Base-by-base conservation (phyloP, 2,113 vertebrate species). In the Ctenomys sociabilis region DNA sequence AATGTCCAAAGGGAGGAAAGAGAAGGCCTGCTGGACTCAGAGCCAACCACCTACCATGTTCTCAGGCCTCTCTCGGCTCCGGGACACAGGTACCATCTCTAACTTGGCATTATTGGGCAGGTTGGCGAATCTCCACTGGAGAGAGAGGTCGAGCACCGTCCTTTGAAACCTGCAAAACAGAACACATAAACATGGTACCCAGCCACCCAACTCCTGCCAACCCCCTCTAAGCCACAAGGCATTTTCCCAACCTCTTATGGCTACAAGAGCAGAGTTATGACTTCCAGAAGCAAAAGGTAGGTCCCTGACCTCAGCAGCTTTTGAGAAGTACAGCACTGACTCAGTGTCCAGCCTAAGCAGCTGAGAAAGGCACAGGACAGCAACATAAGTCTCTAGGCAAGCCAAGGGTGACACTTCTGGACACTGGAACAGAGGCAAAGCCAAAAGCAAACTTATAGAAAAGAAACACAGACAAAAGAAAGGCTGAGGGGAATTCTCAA, bases 31-130 rank as follows among this genome's bases (percentile, higher is more conserved):
- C 24, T 1, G 9, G 3, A 30, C 7, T 17, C 24, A 1, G 32
- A 19, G 8, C 45, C 30, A 21, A 59, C 28, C 95, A 98, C 99
- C 10, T 96, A 99, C 99, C 98, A 90, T 98, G 95, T 97, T 98
- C 81, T 98, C 98, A 2, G 68, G 52, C 93, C 92, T 98, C 45
- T 87, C 93, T 49, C 98, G 98, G 63, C 98, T 99, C 64, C 98
- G 98, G 45, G 98, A 97, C 86, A 98, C 97, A 12, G 99, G 98
- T 98, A 99, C 99, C 98, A 99, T 99, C 98, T 99, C 99, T 98
- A 99, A 98, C 97, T 99, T 99, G 95, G 99, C 99, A 95, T 99
- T 99, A 97, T 99, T 99, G 92, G 99, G 99, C 97, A 99, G 98
- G 84, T 99, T 99, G 98, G 99, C 99, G 92, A 99, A 99, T 88